Base-by-base conservation (phyloP, 2,113 vertebrate species). In the Ptyas mucosa region DNA sequence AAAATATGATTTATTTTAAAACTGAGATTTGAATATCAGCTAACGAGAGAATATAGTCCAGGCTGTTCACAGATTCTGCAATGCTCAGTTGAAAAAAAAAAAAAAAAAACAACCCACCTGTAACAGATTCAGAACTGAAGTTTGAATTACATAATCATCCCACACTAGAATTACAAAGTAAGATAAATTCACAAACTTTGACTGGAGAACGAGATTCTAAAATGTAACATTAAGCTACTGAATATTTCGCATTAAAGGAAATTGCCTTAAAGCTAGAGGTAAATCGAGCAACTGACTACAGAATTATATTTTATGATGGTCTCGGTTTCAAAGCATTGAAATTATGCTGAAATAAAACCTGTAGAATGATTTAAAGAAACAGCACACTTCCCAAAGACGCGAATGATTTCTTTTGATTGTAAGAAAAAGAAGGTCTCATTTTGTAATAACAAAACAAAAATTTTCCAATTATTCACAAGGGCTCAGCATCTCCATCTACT, bases 271-370 rank as follows among this genome's bases (percentile, higher is more conserved):
- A 29, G 24, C 11, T 29, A 52, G n/a, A 49, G 43, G 53, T 58
- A 89, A 90, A 90, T 53, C 55, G 53, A 86, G 46, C 81, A 39
- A 52, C 26, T 53, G 55, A 64, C 55, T 26, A 61, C 24, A 64
- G 49, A 89, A 89, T 86, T 64, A 53, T 85, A 69, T 90, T 90
- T 90, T 57, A 93, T 54, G n/a, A 90, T 34, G 43, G 21, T 87
- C 92, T 90, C 34, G 3, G 18, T 90, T 93, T 90, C 89, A 90
- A 89, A 93, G 49, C 43, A 20, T 87, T 64, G 43, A 26, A 61
- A 51, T 49, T 12, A 39, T 58, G 88, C 46, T 61, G 46, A 46
- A 64, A n/a, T 21, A n/a, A n/a, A 52, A 61, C 21, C 51, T 7
- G 46, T 10, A 81, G 75, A 43, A 54, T 29, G 18, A 12, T 11